Evolutionary conservation across 2,113 vertebrate species (phyloP), one percentile per base, ranked within the genome.

Genomic region (Bos javanicus): DNA sequence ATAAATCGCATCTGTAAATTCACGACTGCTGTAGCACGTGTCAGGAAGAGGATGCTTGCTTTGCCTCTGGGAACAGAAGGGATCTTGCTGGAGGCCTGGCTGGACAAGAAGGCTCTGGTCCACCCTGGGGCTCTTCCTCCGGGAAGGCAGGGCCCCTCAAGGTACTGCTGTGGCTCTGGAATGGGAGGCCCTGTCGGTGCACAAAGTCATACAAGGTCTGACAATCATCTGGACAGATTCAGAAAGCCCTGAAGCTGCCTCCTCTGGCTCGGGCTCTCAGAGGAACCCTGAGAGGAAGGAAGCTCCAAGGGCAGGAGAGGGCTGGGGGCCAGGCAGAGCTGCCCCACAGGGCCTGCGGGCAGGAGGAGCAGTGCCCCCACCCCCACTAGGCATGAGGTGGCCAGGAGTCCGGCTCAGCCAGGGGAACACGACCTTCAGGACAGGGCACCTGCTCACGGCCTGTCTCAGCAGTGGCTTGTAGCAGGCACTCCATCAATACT

Each of bases 401-500:
- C 25, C 25, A 4, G 5, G 30, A 43, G 33, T 15, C 71, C 9
- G 6, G 28, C 48, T 33, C 13, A 0, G 5, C 17, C 14, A 6
- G 2, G 39, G 30, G 33, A 30, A 25, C 23, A 0, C 0, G 6
- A 7, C 28, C 26, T 16, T 26, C 11, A 52, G 30, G 25, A 83
- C 19, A 23, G 14, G 43, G 12, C 28, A 11, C 6, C 39, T 2
- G 30, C 36, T 16, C 54, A 8, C 2, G 2, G 28, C 43, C 17
- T 12, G 33, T 19, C 62, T 64, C 71, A 12, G 50, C 2, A 0
- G 60, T 19, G 3, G 46, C 30, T 71, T 15, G 1, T 2, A 3
- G 62, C 0, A 0, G 14, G 21, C 1, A 26, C 21, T 19, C 19
- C 12, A 4, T 8, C 59, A n/a, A 1, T 0, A 2, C 0, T 15